Evolutionary conservation across 2,888 invertebrate genomes (phyloP), one percentile per base, ranked within the genome.

Genomic region (Calameuta idolon): DNA sequence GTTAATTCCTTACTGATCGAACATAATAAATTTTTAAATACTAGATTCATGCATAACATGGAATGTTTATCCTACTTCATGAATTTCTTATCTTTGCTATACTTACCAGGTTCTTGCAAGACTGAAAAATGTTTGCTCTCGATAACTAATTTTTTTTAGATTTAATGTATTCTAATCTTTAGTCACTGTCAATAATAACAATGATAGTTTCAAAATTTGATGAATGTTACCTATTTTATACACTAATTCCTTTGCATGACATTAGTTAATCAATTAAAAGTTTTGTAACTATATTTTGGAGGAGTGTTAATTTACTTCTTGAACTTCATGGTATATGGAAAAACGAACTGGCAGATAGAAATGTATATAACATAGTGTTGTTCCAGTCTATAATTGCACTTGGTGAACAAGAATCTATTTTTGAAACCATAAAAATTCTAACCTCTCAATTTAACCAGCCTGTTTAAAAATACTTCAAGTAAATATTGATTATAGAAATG

Each of bases 401-500:
- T 75, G 74, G 69, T 82, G 76, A 77, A 76, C 74, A 35, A 75
- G 76, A 79, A 79, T 84, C 85, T 86, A 86, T 84, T 86, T 86
- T 86, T 86, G 79, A 81, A 82, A 79, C 81, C 82, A 79, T 79
- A 83, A 79, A 84, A 83, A 82, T 82, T 85, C 79, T 85, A 84
- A 81, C 84, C 81, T 83, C 81, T 68, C 23, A 55, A 23, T 55
- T 23, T 23, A 23, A 55, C 55, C 23, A 9, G 23, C 55, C 2
- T 9, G 55, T 55, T 55, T 23, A 15, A 55, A 9, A 23, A 23
- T 55, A 9, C 23, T 23, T 23, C 23, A 9, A 9, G 5, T 55
- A 15, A 55, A 55, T 55, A 23, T 1, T 55, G 2, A 55, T 23
- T 55, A 23, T 9, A 9, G 2, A 23, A 55, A 55, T 23, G 23